phyloP scores from a whole-genome alignment of 2,797 vertebrate genomes.

The Natrix natrix region DNA sequence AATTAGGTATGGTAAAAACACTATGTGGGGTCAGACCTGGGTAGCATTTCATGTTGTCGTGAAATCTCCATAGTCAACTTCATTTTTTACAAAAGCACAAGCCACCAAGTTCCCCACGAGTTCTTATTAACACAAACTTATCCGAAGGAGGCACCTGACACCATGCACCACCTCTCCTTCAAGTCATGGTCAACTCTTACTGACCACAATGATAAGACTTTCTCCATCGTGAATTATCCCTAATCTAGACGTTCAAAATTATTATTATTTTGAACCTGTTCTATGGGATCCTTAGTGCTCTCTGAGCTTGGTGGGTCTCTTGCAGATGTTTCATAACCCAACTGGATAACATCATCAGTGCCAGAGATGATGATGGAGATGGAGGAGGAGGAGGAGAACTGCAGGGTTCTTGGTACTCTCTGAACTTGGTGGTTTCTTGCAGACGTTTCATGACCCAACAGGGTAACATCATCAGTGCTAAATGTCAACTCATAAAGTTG shows the following conservation, averaged over 20 bases:
- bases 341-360: background rate
- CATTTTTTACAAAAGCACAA: background rate
- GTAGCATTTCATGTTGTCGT: background rate
- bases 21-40: background rate
- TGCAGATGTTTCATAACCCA: background rate
- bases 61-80: background rate
- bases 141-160: background rate
- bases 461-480: too few species aligned
- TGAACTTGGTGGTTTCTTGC: too few species aligned
- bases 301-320: background rate
- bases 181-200: background rate
- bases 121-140: background rate
- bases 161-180: background rate
- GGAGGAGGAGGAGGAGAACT: too few species aligned
- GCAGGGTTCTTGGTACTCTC: too few species aligned
- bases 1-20: background rate
- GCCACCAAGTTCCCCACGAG: background rate
- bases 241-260: background rate
- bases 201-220: background rate
- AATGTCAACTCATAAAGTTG: too few species aligned
- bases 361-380: background rate
- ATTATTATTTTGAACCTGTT: background rate
- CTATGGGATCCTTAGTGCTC: background rate
- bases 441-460: too few species aligned
- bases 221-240: background rate